A percentile compares a stretch with the other conserved stretches of the same genome.
These are phyloP conservation scores for Candidula unifasciata DNA, from an alignment of 2,888 invertebrate species.

Conservation along the genomic window DNA sequence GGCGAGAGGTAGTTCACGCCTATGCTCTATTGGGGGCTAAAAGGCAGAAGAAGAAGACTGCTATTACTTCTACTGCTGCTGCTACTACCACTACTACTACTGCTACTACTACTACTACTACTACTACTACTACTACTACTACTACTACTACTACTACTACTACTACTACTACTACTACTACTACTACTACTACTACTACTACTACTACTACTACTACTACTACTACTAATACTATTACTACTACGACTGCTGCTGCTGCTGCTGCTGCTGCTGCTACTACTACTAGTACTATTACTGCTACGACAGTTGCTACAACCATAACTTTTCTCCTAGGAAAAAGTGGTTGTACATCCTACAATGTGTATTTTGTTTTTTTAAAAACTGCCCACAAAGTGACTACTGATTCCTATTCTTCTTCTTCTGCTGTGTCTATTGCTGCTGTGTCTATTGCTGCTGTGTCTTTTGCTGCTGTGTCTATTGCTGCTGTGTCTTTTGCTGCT, in stretches of 20 bases:
- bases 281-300: not conserved
- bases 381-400: no score
- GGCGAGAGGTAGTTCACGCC: no score
- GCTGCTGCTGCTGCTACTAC: not conserved
- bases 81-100: not conserved
- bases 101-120: not conserved
- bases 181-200: not conserved
- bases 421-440: no score
- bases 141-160: slow-evolving; percentile 7
- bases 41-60: no score
- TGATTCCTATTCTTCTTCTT: no score
- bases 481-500: no score
- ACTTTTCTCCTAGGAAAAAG: not conserved
- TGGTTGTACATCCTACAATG: not conserved
- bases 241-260: not conserved
- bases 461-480: no score
- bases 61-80: no score
- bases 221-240: no score
- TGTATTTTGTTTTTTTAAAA: no score
- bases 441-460: no score
- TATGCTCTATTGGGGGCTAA: no score
- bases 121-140: not conserved
- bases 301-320: not conserved
- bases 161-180: not conserved
- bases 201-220: not conserved